These are phyloP conservation scores for Drosophila sp. DNA, from an alignment of 1,140 invertebrate species.

Conservation along the genomic window DNA sequence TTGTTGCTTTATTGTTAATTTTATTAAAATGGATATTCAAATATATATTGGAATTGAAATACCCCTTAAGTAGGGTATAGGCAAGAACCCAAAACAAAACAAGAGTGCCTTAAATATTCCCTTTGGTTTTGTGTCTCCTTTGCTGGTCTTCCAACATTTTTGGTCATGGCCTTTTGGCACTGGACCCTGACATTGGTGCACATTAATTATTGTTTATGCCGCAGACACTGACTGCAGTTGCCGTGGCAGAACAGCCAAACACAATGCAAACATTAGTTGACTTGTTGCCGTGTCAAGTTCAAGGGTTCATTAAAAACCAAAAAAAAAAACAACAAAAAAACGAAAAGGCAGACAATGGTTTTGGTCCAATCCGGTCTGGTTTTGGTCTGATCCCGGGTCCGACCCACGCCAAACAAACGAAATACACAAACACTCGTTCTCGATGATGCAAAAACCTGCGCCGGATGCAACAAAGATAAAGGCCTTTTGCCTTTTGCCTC, in stretches of 20 bases:
- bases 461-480: slow-evolving; percentile 51
- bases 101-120: neutral
- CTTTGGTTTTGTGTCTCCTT: neutral
- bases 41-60: too few species aligned
- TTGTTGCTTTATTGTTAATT: too few species aligned
- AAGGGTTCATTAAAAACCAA: slow-evolving; percentile 70
- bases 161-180: slow-evolving; percentile 70
- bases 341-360: slow-evolving; percentile 35
- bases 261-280: slow-evolving; percentile 63
- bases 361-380: neutral
- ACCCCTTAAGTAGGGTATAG: neutral
- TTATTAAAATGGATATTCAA: too few species aligned
- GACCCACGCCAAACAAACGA: slow-evolving; percentile 29
- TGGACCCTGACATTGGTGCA: slow-evolving; percentile 52
- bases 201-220: slow-evolving; percentile 73
- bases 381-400: slow-evolving; percentile 21
- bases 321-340: slow-evolving; percentile 25
- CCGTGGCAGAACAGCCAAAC: slow-evolving; percentile 26
- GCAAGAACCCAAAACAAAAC: neutral
- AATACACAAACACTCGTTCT: slow-evolving; percentile 3
- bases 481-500: slow-evolving; percentile 23
- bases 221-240: slow-evolving; percentile 16
- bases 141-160: slow-evolving; percentile 39
- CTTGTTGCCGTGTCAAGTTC: slow-evolving; percentile 74
- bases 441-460: slow-evolving; percentile 51